Base-by-base conservation (phyloP, 1,140 invertebrate genomes). In the Leucophenga varia region DNA sequence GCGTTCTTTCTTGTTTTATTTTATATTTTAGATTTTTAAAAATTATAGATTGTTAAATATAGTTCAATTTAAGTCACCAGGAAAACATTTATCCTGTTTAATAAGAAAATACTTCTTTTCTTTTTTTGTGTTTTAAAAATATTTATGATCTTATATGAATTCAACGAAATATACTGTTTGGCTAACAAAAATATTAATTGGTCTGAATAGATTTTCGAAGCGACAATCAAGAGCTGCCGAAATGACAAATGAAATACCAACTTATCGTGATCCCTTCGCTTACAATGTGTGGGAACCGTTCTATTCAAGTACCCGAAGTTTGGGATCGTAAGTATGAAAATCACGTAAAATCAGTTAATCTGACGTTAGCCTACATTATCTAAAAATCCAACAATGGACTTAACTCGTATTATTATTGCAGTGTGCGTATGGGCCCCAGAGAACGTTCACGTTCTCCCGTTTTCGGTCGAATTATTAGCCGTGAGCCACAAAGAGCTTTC, bases 191-290 rank as follows among this genome's bases (percentile, higher is more conserved):
- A 10, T 13, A 6, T 36, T 36, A 20, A 25, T 13, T 39, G 13
- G n/a, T 42, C 31, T 19, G 31, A 18, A n/a, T 41, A 77, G 80
- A 69, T 90, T 91, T 76, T 92, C 89, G 14, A 91, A 90, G 72
- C 77, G 91, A 43, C 90, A 93, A 76, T 89, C 88, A n/a, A 80
- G 90, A 37, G 87, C 89, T 5, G 86, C 89, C 2, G 89, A 91
- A 75, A 84, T 87, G 30, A 91, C 89, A 49, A 91, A 93, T 75
- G 86, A 91, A 76, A 84, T 91, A 52, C 87, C 86, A 21, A 84
- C 85, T 31, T 89, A 86, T 72, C 80, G 85, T 19, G 88, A 92
- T 67, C 88, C 89, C 1, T 87, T 91, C 61, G 81, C 84, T 34
- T 87, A 87, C 70, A 90, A 90, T 75, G 80, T 90, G 54, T 90